Evolutionary conservation across 2,797 vertebrate species (phyloP).

Genomic region (Smutsia temminckii): DNA sequence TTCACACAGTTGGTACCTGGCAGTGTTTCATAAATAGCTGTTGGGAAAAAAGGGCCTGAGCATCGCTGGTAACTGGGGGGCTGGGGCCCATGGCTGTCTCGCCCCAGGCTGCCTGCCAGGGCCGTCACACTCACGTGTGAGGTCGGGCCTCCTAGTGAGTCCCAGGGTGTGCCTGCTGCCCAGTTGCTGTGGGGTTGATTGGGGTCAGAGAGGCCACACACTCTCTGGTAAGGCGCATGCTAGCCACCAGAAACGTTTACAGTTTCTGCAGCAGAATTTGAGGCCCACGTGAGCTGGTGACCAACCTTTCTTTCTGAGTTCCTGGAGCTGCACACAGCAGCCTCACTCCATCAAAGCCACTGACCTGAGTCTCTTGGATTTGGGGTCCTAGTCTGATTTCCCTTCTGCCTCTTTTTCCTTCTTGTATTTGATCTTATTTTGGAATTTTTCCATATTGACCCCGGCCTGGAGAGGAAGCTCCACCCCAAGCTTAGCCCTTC

Average conservation of each 20-base stretch:
- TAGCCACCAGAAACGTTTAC: neutral
- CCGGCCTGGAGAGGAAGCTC: neutral
- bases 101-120: neutral
- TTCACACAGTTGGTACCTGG: neutral
- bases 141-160: accelerated
- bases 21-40: too few species aligned
- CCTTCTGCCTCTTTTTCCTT: neutral
- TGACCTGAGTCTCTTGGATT: neutral
- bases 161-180: neutral
- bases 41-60: accelerated
- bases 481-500: conserved; percentile 15
- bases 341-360: accelerated
- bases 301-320: accelerated
- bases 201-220: neutral
- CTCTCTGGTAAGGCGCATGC: neutral
- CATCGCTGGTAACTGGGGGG: accelerated
- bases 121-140: accelerated
- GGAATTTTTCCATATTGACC: conserved; percentile 46
- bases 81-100: accelerated
- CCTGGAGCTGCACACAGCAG: accelerated
- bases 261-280: accelerated
- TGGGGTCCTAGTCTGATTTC: neutral
- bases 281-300: accelerated
- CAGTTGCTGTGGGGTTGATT: neutral
- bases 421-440: conserved; percentile 69